Conservation (phyloP, 1,140 invertebrate species). For the Calliopsis andreniformis region DNA sequence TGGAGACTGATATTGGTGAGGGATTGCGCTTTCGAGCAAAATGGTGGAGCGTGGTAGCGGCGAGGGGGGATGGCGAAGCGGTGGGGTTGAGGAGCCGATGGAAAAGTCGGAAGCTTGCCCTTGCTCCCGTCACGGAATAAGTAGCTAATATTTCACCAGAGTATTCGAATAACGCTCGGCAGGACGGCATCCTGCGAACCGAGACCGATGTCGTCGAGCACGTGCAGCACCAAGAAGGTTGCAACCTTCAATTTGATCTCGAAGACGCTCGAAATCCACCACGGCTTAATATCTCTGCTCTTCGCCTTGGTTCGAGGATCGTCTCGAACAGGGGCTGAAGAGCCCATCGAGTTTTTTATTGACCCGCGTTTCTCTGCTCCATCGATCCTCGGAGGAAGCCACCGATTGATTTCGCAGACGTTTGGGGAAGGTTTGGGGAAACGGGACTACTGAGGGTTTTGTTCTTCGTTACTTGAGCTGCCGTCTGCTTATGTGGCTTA, state of each 20-base stretch:
- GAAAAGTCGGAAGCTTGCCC: constrained; percentile 41
- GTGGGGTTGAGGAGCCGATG: background rate
- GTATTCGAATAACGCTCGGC: constrained; percentile 57
- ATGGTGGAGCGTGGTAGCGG: background rate
- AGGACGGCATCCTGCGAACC: constrained; percentile 31
- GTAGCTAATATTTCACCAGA: constrained; percentile 66
- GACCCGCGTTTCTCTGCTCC: constrained; percentile 1
- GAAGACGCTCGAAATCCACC: constrained; percentile 38
- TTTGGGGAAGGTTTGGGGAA: too few species aligned
- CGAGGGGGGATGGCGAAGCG: background rate
- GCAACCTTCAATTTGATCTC: constrained; percentile 44
- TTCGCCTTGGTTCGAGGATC: constrained; percentile 17
- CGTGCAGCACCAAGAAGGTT: constrained; percentile 16
- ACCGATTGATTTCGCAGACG: constrained; percentile 13
- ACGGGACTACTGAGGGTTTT: too few species aligned
- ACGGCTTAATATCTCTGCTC: constrained; percentile 20
- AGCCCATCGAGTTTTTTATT: constrained; percentile 26
- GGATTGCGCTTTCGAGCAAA: constrained; percentile 1
- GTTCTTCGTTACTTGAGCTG: too few species aligned
- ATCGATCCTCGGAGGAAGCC: constrained; percentile 3
- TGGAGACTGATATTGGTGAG: constrained; percentile 48
- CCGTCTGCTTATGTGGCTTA: too few species aligned
- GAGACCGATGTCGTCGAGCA: constrained; percentile 46
- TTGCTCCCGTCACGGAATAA: constrained; percentile 61
- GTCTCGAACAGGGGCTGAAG: constrained; percentile 4